phyloP scores from a whole-genome alignment of 2,888 invertebrate genomes.

The Clanis bilineata region DNA sequence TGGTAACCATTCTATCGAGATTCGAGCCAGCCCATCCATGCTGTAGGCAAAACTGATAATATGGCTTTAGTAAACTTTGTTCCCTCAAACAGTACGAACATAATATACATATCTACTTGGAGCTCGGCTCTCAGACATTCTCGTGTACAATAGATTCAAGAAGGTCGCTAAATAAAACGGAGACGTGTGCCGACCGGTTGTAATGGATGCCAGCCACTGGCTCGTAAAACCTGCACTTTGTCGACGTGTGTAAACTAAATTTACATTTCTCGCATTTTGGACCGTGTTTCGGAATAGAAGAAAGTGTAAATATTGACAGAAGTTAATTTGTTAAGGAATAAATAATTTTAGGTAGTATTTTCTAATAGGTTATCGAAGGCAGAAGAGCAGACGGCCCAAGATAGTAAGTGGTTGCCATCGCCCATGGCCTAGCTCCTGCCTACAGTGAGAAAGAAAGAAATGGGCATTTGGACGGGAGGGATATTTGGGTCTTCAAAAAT shows the following conservation, averaged over 20 bases:
- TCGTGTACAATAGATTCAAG: conserved; percentile 25
- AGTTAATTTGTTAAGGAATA: neutral
- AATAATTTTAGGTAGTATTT: neutral
- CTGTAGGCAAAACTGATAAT: too few species aligned
- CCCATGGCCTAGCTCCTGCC: too few species aligned
- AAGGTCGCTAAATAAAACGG: conserved; percentile 33
- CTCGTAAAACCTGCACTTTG: conserved; percentile 1
- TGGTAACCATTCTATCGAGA: too few species aligned
- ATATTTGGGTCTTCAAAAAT: too few species aligned
- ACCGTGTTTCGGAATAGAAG: neutral
- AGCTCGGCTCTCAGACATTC: conserved; percentile 22
- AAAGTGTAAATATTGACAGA: neutral
- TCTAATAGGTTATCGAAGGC: too few species aligned
- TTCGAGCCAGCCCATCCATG: too few species aligned
- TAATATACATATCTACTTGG: neutral
- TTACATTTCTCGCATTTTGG: neutral
- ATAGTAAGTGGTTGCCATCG: too few species aligned
- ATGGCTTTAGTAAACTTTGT: neutral
- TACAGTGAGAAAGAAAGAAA: too few species aligned
- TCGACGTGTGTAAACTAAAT: neutral
- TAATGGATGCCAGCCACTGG: conserved; percentile 26
- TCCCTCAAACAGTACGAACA: neutral
- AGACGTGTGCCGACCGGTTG: conserved; percentile 42
- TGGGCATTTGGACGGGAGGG: too few species aligned
- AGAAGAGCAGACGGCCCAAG: too few species aligned